Percentiles rank a stretch among this genome's conserved stretches.
phyloP scores from a whole-genome alignment of 2,888 invertebrate species.

The Linnaemya tessellans region DNA sequence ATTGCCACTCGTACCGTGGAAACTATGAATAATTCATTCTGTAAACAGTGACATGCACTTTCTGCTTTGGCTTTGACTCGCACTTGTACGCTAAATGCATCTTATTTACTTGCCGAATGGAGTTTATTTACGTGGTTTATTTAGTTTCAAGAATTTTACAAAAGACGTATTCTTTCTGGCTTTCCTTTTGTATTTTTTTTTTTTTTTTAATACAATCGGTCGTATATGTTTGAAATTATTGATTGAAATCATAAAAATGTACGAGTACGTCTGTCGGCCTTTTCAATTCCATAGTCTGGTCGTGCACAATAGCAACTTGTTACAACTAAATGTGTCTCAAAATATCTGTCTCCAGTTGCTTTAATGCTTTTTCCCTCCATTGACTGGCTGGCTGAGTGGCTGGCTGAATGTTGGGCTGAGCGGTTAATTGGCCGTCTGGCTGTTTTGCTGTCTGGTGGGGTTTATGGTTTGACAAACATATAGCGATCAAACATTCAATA shows the following conservation, averaged over 20 bases:
- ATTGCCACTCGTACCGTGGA: too few relatives aligned
- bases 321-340: slow-evolving; percentile 61
- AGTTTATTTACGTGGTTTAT: too few relatives aligned
- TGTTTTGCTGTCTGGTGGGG: background rate
- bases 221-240: background rate
- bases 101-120: too few relatives aligned
- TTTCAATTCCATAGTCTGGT: slow-evolving; percentile 25
- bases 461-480: slow-evolving; percentile 46
- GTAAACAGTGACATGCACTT: too few relatives aligned
- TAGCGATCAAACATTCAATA: slow-evolving; percentile 54
- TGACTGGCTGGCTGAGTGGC: slow-evolving; percentile 12
- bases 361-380: slow-evolving; percentile 34
- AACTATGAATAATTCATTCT: too few relatives aligned
- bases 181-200: background rate
- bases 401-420: background rate
- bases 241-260: slow-evolving; percentile 51
- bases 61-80: too few relatives aligned
- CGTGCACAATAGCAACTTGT: slow-evolving; percentile 50
- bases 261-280: slow-evolving; percentile 2
- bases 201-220: slow-evolving; percentile 15
- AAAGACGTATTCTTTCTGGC: too few relatives aligned
- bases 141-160: too few relatives aligned
- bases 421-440: background rate
- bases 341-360: slow-evolving; percentile 44
- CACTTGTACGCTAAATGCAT: too few relatives aligned